Conservation (phyloP, 2,888 invertebrate species). For the Lasioglossum calceatum region DNA sequence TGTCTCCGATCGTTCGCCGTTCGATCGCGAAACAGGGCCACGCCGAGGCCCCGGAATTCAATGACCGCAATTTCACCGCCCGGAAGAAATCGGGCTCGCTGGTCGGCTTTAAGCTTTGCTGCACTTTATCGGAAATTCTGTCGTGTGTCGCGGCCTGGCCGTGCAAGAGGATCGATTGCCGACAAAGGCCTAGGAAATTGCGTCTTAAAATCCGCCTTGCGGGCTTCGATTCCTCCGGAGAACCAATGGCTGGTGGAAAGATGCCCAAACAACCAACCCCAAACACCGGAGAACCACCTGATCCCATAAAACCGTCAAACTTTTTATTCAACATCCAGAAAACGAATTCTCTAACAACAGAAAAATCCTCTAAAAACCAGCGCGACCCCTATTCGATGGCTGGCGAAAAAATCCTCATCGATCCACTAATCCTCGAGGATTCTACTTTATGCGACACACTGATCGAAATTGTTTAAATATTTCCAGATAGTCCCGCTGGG, state of each 20-base stretch:
- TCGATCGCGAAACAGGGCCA: conserved; percentile 25
- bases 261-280: not conserved
- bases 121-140: conserved; percentile 79
- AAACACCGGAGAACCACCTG: not conserved
- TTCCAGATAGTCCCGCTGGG: not conserved
- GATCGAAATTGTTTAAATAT: not conserved
- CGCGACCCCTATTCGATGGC: not conserved
- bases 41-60: conserved; percentile 24
- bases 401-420: not conserved
- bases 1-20: not conserved
- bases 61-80: conserved; percentile 45
- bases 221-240: not conserved
- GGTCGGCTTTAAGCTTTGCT: conserved; percentile 61
- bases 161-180: conserved; percentile 78
- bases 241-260: not conserved
- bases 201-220: conserved; percentile 75
- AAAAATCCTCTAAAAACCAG: not conserved
- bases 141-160: conserved; percentile 67
- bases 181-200: conserved; percentile 77
- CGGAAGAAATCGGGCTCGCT: conserved; percentile 30
- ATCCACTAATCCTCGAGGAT: not conserved
- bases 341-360: not conserved
- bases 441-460: not conserved
- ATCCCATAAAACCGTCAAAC: not conserved
- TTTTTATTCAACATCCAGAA: not conserved